Conservation (phyloP, 2,888 invertebrate genomes). For the Druceiella hillmani region DNA sequence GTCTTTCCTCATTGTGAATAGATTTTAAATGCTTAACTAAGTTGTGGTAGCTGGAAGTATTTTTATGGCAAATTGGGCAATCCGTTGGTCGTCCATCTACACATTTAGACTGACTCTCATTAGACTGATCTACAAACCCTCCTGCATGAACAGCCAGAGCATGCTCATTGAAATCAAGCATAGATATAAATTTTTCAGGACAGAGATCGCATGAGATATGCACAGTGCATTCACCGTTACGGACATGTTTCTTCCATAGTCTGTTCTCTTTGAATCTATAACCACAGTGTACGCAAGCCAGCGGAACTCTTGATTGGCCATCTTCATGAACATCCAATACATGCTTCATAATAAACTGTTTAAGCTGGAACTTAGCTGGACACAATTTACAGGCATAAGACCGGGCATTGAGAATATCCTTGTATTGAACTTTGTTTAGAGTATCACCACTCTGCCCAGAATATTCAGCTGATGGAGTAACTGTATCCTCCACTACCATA, state of each 20-base stretch:
- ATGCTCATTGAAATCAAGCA: constrained; percentile 48
- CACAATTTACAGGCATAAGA: constrained; percentile 49
- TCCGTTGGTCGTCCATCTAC: constrained; percentile 46
- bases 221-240: constrained; percentile 54
- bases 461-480: constrained; percentile 3
- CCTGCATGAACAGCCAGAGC: constrained; percentile 44
- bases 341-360: constrained; percentile 50
- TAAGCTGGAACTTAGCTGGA: constrained; percentile 48
- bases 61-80: constrained; percentile 52
- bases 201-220: constrained; percentile 52
- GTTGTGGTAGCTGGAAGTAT: constrained; percentile 50
- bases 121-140: constrained; percentile 34
- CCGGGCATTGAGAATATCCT: constrained; percentile 48
- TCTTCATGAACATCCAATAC: constrained; percentile 47
- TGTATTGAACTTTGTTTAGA: constrained; percentile 36
- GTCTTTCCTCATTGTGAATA: constrained; percentile 44
- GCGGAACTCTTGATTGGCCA: constrained; percentile 40
- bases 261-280: constrained; percentile 42
- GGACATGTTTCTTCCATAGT: constrained; percentile 45
- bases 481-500: constrained; percentile 39
- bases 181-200: constrained; percentile 38
- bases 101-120: constrained; percentile 38
- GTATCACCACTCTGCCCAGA: constrained; percentile 30
- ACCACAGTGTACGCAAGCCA: constrained; percentile 44
- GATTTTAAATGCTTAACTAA: constrained; percentile 53